A percentile compares a stretch with the other conserved stretches of the same genome.
Evolutionary conservation across 2,113 vertebrate species (phyloP).

Genomic region (Megaceryle torquata): DNA sequence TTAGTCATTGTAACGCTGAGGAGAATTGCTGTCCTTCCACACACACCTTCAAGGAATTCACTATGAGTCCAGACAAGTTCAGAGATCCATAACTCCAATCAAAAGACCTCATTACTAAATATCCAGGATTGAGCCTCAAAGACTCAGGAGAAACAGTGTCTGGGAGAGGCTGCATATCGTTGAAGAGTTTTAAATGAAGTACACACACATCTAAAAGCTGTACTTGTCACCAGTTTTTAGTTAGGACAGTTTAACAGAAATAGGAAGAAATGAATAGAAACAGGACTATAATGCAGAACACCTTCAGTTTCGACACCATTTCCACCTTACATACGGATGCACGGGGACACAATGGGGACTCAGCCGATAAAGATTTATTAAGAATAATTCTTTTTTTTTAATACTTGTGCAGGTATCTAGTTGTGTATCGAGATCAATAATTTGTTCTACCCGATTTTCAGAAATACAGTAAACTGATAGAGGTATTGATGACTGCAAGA

Average conservation of each 20-base stretch:
- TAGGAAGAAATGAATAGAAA: background rate
- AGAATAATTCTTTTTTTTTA: background rate
- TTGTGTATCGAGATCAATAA: background rate
- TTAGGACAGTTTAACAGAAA: background rate
- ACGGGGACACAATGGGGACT: background rate
- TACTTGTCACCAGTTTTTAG: fast-evolving
- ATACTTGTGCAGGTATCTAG: background rate
- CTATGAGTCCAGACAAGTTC: background rate
- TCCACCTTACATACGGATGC: background rate
- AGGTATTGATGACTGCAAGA: background rate
- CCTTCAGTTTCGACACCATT: background rate
- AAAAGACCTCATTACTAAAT: background rate
- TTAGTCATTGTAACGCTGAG: background rate
- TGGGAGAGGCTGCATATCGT: background rate
- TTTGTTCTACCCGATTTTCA: background rate
- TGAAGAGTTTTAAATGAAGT: background rate
- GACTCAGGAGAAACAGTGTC: background rate
- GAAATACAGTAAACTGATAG: background rate
- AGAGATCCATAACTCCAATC: background rate
- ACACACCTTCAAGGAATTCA: background rate
- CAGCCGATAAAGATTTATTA: background rate
- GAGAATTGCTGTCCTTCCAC: background rate
- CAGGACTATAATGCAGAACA: background rate
- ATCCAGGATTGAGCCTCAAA: background rate
- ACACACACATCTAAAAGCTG: background rate